phyloP scores from a whole-genome alignment of 1,140 invertebrate species.

The Drosophila murphyi region DNA sequence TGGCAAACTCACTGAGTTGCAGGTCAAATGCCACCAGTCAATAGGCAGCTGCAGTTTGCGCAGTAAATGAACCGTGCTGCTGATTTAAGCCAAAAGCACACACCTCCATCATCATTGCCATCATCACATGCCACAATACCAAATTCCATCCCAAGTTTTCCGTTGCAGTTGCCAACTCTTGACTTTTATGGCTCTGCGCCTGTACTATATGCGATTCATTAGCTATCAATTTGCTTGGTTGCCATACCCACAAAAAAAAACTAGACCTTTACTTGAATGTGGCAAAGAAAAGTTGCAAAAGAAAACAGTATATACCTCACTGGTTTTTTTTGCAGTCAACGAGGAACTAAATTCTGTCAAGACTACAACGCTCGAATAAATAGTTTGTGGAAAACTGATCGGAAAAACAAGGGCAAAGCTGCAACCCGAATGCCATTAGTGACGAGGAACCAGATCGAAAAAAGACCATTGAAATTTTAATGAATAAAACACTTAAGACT shows the following conservation, averaged over 20 bases:
- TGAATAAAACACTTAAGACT: too few relatives aligned
- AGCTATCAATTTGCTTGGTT: conserved; percentile 65
- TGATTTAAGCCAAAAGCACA: conserved; percentile 13
- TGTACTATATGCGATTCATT: conserved; percentile 62
- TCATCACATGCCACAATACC: neutral
- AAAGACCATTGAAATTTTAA: neutral
- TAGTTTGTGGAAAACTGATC: conserved; percentile 41
- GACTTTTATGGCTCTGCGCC: conserved; percentile 63
- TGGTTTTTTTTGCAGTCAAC: conserved; percentile 13
- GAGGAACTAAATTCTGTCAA: conserved; percentile 50
- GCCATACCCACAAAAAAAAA: conserved; percentile 1
- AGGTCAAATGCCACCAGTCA: conserved; percentile 20
- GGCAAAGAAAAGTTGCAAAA: neutral
- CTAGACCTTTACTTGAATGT: neutral
- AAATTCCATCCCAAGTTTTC: conserved; percentile 9
- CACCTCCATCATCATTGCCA: conserved; percentile 10
- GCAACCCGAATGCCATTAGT: neutral
- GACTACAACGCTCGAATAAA: conserved; percentile 46
- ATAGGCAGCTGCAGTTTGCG: conserved; percentile 43
- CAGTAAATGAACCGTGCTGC: conserved; percentile 68
- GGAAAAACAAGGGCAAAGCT: conserved; percentile 44
- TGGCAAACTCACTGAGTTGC: conserved; percentile 16
- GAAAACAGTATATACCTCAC: conserved; percentile 4
- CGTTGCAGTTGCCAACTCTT: conserved; percentile 44
- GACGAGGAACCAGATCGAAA: neutral